These are phyloP conservation scores for Schizopygopsis pylzovi DNA, from an alignment of 2,797 vertebrate species.

Conservation along the genomic window DNA sequence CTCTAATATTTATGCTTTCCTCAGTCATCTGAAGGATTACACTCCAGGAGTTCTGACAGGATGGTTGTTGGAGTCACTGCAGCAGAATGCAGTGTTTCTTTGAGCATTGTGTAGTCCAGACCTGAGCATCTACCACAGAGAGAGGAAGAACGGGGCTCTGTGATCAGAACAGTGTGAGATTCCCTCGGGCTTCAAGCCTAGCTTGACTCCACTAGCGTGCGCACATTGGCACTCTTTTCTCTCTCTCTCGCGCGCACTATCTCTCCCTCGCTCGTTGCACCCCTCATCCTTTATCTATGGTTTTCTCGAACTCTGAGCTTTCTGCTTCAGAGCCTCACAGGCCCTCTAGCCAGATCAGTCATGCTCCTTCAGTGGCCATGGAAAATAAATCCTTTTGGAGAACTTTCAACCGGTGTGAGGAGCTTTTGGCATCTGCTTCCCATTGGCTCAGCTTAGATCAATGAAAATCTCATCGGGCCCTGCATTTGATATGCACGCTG, in stretches of 20 bases:
- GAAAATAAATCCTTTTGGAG: conserved; percentile 79
- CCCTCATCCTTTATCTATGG: conserved; percentile 52
- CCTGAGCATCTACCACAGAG: conserved; percentile 68
- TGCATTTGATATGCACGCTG: conserved; percentile 68
- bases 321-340: conserved; percentile 71
- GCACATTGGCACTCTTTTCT: conserved; percentile 12
- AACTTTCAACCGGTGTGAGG: conserved; percentile 67
- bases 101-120: conserved; percentile 55
- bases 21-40: conserved; percentile 30
- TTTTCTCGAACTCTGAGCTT: conserved; percentile 68
- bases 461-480: conserved; percentile 70
- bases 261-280: conserved; percentile 60
- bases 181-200: conserved; percentile 67
- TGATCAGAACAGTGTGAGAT: conserved; percentile 75
- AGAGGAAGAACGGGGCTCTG: conserved; percentile 66
- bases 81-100: conserved; percentile 34
- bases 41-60: background rate
- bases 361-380: conserved; percentile 72
- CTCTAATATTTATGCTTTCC: background rate
- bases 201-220: conserved; percentile 45
- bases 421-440: conserved; percentile 65
- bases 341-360: conserved; percentile 77
- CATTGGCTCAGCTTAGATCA: conserved; percentile 69
- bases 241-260: background rate
- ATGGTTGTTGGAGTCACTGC: conserved; percentile 27